These are phyloP conservation scores for Cacoxenus indagator DNA, from an alignment of 2,888 invertebrate species.

Conservation along the genomic window DNA sequence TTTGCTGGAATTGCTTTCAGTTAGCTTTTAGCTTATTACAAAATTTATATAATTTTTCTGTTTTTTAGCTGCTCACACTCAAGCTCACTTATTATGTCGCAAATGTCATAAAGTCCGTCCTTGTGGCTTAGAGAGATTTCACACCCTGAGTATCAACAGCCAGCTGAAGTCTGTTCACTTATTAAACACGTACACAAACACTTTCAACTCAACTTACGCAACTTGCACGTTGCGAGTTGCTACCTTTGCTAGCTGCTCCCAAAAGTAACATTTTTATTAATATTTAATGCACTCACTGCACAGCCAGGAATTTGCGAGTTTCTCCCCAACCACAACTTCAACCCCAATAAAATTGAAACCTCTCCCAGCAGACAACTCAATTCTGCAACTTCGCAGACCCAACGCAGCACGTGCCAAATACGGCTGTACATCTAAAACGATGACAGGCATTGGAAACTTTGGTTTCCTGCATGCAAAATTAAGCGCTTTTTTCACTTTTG, in stretches of 20 bases:
- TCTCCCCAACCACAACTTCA: constrained; percentile 29
- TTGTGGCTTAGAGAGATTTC: background rate
- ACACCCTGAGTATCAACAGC: background rate
- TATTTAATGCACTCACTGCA: constrained; percentile 47
- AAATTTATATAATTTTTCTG: background rate
- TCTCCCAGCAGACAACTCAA: constrained; percentile 52
- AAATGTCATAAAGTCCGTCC: background rate
- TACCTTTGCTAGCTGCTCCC: constrained; percentile 41
- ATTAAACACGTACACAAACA: constrained; percentile 50
- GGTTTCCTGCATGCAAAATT: constrained; percentile 45
- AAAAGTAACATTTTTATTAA: constrained; percentile 61
- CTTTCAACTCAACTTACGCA: constrained; percentile 22
- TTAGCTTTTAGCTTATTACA: background rate
- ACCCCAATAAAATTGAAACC: constrained; percentile 19
- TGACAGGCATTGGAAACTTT: constrained; percentile 33
- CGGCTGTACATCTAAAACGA: constrained; percentile 29
- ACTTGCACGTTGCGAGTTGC: background rate
- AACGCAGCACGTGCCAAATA: constrained; percentile 50
- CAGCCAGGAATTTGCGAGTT: constrained; percentile 48
- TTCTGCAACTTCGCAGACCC: constrained; percentile 44
- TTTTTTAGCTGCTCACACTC: background rate
- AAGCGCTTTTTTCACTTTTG: constrained; percentile 21
- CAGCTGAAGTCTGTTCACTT: constrained; percentile 39
- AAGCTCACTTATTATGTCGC: too few relatives aligned
- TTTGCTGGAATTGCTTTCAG: background rate